A percentile compares a stretch with the other conserved stretches of the same genome.
These are phyloP conservation scores for Calyptommatus sinebrachiatus DNA, from an alignment of 2,113 vertebrate species.

Conservation along the genomic window DNA sequence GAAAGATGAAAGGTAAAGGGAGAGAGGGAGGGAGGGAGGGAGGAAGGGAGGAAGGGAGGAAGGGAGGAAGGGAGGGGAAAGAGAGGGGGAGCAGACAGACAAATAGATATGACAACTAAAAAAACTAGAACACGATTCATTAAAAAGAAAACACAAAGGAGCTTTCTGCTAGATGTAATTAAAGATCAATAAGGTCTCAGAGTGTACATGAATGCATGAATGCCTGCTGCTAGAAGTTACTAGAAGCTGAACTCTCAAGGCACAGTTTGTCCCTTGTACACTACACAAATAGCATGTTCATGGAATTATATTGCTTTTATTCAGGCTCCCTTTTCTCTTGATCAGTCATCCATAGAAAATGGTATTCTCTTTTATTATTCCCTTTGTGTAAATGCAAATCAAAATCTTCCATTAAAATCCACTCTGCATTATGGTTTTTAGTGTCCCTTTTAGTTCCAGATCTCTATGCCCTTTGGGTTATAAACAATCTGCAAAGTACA, in stretches of 20 bases:
- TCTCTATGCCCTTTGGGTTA: not conserved
- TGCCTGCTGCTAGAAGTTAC: not conserved
- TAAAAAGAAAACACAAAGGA: no score
- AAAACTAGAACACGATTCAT: no score
- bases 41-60: no score
- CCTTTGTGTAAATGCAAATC: slow-evolving; percentile 13
- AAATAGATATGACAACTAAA: no score
- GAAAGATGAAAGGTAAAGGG: no score
- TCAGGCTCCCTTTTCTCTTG: not conserved
- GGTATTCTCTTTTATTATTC: slow-evolving; percentile 1
- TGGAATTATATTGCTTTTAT: not conserved
- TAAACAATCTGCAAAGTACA: slow-evolving; percentile 29
- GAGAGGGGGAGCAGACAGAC: no score
- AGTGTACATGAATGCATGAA: not conserved
- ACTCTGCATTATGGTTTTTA: slow-evolving; percentile 11
- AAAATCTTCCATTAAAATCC: slow-evolving; percentile 17
- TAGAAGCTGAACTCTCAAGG: not conserved
- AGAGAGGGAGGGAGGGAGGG: no score
- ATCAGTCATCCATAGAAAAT: not conserved
- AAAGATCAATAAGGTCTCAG: not conserved
- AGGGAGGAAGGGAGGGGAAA: no score
- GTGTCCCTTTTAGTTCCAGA: slow-evolving; percentile 25
- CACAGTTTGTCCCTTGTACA: not conserved
- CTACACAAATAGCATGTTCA: not conserved
- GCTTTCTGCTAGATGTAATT: not conserved